Conservation (phyloP, 2,888 invertebrate species). For the Uropetala carovei region DNA sequence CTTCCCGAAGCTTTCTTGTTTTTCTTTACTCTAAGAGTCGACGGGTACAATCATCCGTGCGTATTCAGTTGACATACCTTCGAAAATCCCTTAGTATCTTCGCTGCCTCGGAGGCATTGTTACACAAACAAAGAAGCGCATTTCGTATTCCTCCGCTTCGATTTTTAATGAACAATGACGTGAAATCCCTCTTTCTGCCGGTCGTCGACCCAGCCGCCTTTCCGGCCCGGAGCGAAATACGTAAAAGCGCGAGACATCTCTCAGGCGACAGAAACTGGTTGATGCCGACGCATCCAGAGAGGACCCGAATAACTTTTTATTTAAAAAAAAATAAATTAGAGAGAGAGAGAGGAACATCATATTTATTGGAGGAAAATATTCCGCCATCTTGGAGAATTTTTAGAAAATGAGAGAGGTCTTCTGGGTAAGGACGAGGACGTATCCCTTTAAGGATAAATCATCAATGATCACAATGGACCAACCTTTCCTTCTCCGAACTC, state of each 20-base stretch:
- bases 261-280: background rate
- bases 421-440: background rate
- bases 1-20: no score
- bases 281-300: background rate
- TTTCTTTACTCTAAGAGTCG: no score
- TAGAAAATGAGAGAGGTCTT: background rate
- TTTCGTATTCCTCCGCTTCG: background rate
- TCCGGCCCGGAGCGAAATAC: background rate
- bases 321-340: background rate
- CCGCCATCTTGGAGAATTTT: background rate
- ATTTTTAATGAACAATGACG: slow-evolving; percentile 5
- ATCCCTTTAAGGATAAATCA: background rate
- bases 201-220: background rate
- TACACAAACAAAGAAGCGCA: no score
- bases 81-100: no score
- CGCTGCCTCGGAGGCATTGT: no score
- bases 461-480: slow-evolving; percentile 9
- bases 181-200: background rate
- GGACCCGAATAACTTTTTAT: background rate
- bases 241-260: background rate
- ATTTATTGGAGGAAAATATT: background rate
- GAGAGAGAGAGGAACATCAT: background rate
- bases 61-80: no score
- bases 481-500: background rate
- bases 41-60: no score